A percentile compares a stretch with the other conserved stretches of the same genome.
Evolutionary conservation across 2,113 vertebrate species (phyloP).

Genomic region (Apteryx mantelli): DNA sequence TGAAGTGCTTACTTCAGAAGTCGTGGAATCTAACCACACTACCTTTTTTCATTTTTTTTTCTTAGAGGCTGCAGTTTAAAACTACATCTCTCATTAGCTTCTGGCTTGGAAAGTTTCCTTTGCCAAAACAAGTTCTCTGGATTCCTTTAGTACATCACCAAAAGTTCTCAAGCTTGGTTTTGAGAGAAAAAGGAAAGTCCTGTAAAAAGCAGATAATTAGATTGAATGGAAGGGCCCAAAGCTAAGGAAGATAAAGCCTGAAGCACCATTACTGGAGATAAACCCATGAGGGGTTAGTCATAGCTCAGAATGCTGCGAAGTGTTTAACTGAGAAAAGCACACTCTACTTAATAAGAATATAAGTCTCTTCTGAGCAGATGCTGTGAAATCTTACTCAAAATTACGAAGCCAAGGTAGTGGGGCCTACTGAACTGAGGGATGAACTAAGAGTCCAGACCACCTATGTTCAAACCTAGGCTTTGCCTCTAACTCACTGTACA

Average conservation of each 20-base stretch:
- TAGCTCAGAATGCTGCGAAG: background rate
- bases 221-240: slow-evolving; percentile 26
- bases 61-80: background rate
- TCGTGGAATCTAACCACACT: background rate
- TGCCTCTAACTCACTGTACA: background rate
- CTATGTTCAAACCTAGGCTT: background rate
- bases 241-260: slow-evolving; percentile 18
- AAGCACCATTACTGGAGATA: slow-evolving; percentile 39
- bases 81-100: background rate
- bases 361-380: background rate
- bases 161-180: slow-evolving; percentile 72
- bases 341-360: background rate
- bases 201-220: slow-evolving; percentile 2
- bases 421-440: background rate
- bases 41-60: background rate
- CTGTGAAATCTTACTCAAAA: background rate
- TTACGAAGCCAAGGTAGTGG: background rate
- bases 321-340: background rate
- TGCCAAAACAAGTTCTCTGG: slow-evolving; percentile 35
- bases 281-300: background rate
- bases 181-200: slow-evolving; percentile 31
- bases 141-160: slow-evolving; percentile 59
- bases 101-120: background rate
- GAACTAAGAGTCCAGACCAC: background rate
- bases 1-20: background rate